A percentile compares a stretch with the other conserved stretches of the same genome.
phyloP scores from a whole-genome alignment of 2,113 vertebrate genomes.

The Odobenus rosmarus region DNA sequence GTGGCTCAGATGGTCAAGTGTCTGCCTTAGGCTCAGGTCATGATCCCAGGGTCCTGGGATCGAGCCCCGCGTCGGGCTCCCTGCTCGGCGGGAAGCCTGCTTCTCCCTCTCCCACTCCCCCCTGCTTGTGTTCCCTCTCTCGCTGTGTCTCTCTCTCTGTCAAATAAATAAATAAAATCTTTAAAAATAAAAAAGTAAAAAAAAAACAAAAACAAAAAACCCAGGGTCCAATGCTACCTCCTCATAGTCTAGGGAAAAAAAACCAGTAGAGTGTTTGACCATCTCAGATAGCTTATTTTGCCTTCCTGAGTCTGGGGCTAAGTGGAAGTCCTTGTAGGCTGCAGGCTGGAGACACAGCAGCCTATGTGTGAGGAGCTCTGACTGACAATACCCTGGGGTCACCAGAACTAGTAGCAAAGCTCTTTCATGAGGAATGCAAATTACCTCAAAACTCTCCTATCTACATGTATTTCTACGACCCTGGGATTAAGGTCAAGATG shows the following conservation, averaged over 20 bases:
- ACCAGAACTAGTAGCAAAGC: not conserved
- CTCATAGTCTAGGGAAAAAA: not conserved
- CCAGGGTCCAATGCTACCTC: not conserved
- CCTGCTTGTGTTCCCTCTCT: too few species aligned
- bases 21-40: too few species aligned
- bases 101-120: too few species aligned
- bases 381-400: not conserved
- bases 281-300: not conserved
- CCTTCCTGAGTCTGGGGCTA: not conserved
- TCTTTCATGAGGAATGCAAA: not conserved
- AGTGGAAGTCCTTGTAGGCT: not conserved
- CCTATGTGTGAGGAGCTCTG: not conserved
- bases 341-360: not conserved
- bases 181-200: not conserved
- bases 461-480: not conserved
- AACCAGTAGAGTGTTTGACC: not conserved
- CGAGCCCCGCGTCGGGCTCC: too few species aligned
- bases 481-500: not conserved
- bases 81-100: too few species aligned
- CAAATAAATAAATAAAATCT: too few species aligned
- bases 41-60: too few species aligned
- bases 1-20: too few species aligned
- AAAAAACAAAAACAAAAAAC: not conserved
- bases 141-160: too few species aligned
- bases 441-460: not conserved